phyloP scores from a whole-genome alignment of 2,113 vertebrate genomes.

The Zingel zingel region DNA sequence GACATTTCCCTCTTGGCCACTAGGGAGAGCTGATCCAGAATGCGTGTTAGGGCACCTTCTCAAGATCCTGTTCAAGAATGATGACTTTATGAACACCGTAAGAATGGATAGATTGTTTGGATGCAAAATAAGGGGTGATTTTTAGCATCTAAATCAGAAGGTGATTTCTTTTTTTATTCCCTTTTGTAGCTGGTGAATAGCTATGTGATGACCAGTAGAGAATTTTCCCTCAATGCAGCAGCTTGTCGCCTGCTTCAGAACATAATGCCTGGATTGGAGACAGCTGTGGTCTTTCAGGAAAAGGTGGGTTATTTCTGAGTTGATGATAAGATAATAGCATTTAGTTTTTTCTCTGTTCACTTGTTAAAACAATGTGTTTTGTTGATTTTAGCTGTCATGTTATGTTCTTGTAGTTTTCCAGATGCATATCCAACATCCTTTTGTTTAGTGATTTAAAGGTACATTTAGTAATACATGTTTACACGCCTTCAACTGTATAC shows the following conservation, averaged over 20 bases:
- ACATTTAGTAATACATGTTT: not conserved
- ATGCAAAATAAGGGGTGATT: not conserved
- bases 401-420: not conserved
- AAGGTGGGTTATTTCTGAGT: conserved; percentile 49
- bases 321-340: not conserved
- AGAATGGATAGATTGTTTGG: conserved; percentile 37
- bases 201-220: conserved; percentile 98
- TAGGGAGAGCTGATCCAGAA: conserved; percentile 97
- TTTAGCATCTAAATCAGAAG: not conserved
- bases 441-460: not conserved
- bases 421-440: not conserved
- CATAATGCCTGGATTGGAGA: conserved; percentile 98
- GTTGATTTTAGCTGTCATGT: not conserved
- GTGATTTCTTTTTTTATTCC: not conserved
- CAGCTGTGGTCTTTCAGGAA: conserved; percentile 87
- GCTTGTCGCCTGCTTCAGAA: conserved; percentile 96
- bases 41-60: conserved; percentile 97
- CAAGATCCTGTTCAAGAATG: conserved; percentile 99
- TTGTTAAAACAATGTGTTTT: not conserved
- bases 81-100: conserved; percentile 99
- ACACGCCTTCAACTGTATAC: not conserved
- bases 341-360: not conserved
- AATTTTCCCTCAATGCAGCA: conserved; percentile 92
- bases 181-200: conserved; percentile 92
- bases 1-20: conserved; percentile 48